phyloP scores from a whole-genome alignment of 1,140 invertebrate species.

The Augochlora pura region DNA sequence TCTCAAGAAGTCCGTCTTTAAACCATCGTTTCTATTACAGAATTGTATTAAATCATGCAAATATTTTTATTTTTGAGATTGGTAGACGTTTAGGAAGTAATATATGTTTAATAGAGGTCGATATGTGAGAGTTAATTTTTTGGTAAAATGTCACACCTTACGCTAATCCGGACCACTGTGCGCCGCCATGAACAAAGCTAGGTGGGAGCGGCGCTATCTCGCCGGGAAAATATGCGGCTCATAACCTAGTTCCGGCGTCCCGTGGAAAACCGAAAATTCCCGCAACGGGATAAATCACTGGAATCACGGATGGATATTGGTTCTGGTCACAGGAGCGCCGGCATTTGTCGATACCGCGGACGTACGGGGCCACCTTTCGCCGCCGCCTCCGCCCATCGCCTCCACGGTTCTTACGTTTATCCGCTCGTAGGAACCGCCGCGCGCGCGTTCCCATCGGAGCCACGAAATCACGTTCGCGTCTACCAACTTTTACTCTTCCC shows the following conservation, averaged over 20 bases:
- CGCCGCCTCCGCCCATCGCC: constrained; percentile 3
- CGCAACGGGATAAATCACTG: constrained; percentile 49
- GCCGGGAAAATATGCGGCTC: constrained; percentile 12
- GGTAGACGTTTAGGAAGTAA: no score
- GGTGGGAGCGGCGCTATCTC: neutral
- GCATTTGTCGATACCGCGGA: constrained; percentile 47
- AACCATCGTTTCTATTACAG: no score
- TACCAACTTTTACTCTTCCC: constrained; percentile 64
- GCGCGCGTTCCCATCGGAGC: constrained; percentile 50
- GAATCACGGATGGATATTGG: constrained; percentile 48
- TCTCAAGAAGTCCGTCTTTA: no score
- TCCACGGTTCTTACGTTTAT: constrained; percentile 48
- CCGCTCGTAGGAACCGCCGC: constrained; percentile 18
- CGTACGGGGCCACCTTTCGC: no score
- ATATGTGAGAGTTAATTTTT: no score
- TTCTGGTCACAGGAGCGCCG: constrained; percentile 34
- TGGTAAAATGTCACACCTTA: no score
- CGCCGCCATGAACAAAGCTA: neutral
- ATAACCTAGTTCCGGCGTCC: constrained; percentile 21
- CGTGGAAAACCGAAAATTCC: constrained; percentile 46
- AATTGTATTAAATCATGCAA: no score
- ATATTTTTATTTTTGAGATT: no score
- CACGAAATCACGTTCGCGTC: constrained; percentile 68
- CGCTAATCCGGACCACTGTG: no score
- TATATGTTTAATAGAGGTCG: no score